Evolutionary conservation across 2,888 invertebrate species (phyloP).

Genomic region (Microplitis deprimator): DNA sequence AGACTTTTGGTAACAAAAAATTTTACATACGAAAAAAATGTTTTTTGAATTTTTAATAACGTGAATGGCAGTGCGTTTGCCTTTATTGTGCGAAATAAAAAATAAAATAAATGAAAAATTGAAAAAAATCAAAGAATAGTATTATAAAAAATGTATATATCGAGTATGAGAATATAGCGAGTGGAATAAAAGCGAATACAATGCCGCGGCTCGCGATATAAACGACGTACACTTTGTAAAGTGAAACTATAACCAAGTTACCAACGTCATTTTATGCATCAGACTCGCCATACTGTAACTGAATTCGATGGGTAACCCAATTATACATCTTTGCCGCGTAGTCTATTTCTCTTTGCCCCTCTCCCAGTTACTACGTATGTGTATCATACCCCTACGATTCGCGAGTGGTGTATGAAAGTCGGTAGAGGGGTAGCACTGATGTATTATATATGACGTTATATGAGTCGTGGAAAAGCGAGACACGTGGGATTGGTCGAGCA

Average conservation of each 20-base stretch:
- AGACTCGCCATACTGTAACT: conserved; percentile 70
- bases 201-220: conserved; percentile 23
- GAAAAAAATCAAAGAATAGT: background rate
- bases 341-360: conserved; percentile 34
- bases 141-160: conserved; percentile 12
- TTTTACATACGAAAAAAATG: background rate
- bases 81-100: background rate
- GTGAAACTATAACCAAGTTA: conserved; percentile 71
- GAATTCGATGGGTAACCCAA: conserved; percentile 71
- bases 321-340: conserved; percentile 69
- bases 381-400: conserved; percentile 1
- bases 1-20: background rate
- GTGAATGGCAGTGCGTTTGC: no score
- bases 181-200: conserved; percentile 14
- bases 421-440: conserved; percentile 40
- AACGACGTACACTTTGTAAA: conserved; percentile 63
- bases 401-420: background rate
- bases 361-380: conserved; percentile 30
- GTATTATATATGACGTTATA: conserved; percentile 2
- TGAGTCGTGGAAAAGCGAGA: conserved; percentile 14
- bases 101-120: background rate
- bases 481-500: conserved; percentile 23
- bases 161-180: background rate
- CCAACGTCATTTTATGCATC: conserved; percentile 71
- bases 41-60: no score